Conservation (phyloP, 2,888 invertebrate genomes). For the Plemyria rubiginata region DNA sequence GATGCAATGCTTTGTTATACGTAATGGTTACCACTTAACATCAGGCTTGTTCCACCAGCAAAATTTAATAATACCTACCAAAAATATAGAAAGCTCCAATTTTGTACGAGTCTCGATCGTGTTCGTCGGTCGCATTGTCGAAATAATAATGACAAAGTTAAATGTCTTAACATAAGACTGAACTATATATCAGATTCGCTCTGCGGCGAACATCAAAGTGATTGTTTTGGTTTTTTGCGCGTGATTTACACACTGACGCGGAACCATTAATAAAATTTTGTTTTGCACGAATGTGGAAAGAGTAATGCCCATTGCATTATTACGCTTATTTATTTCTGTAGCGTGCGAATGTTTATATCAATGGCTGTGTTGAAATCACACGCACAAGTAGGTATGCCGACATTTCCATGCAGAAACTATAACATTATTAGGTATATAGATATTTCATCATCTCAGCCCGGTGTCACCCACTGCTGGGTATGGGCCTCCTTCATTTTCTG, state of each 20-base stretch:
- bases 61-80: no score
- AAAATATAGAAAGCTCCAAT: no score
- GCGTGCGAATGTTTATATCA: slow-evolving; percentile 7
- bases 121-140: not conserved
- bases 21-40: no score
- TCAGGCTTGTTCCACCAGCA: no score
- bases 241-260: slow-evolving; percentile 43
- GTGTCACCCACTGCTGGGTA: no score
- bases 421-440: not conserved
- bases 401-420: not conserved
- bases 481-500: no score
- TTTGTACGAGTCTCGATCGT: not conserved
- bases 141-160: slow-evolving; percentile 13
- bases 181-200: slow-evolving; percentile 23
- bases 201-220: slow-evolving; percentile 37
- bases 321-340: slow-evolving; percentile 25
- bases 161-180: slow-evolving; percentile 13
- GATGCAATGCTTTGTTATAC: no score
- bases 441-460: no score
- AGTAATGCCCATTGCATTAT: slow-evolving; percentile 39
- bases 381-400: not conserved
- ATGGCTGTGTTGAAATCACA: not conserved
- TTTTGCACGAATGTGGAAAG: slow-evolving; percentile 41
- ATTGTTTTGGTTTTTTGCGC: slow-evolving; percentile 31
- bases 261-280: slow-evolving; percentile 43